Evolutionary conservation across 2,888 invertebrate genomes (phyloP).

Genomic region (Aleiodes alternator): DNA sequence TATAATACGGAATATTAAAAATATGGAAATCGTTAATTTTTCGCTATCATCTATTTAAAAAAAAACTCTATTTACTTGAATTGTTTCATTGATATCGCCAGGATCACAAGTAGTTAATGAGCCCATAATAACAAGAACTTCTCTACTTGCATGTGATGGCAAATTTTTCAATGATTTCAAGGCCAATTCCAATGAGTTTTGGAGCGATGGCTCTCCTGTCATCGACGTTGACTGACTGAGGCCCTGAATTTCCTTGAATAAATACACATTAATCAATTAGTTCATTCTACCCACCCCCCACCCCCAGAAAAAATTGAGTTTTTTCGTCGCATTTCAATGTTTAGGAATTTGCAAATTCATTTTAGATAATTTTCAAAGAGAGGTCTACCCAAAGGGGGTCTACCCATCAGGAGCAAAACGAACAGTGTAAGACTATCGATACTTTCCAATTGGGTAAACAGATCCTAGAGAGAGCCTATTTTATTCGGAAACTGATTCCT

Average conservation of each 20-base stretch:
- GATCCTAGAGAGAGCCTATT: no score
- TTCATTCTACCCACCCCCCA: not conserved
- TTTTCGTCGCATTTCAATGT: no score
- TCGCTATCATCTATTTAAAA: no score
- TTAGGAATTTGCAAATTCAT: no score
- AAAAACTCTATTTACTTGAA: conserved; percentile 75
- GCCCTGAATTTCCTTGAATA: conserved; percentile 71
- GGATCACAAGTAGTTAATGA: conserved; percentile 98
- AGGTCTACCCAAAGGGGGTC: no score
- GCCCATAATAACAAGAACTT: conserved; percentile 93
- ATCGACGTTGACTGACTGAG: conserved; percentile 81
- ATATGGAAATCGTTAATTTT: no score
- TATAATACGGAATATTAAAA: no score
- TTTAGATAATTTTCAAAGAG: no score
- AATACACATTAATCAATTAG: conserved; percentile 13
- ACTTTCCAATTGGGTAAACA: no score
- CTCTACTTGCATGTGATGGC: conserved; percentile 96
- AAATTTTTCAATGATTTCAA: conserved; percentile 89
- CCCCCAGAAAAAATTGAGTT: not conserved
- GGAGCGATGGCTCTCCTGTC: conserved; percentile 95
- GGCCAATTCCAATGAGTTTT: conserved; percentile 95
- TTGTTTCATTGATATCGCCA: conserved; percentile 90
- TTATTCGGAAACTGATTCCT: no score
- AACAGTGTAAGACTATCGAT: no score
- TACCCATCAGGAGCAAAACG: no score